Conservation (phyloP, 1,140 invertebrate genomes). For the Zaprionus vittiger region DNA sequence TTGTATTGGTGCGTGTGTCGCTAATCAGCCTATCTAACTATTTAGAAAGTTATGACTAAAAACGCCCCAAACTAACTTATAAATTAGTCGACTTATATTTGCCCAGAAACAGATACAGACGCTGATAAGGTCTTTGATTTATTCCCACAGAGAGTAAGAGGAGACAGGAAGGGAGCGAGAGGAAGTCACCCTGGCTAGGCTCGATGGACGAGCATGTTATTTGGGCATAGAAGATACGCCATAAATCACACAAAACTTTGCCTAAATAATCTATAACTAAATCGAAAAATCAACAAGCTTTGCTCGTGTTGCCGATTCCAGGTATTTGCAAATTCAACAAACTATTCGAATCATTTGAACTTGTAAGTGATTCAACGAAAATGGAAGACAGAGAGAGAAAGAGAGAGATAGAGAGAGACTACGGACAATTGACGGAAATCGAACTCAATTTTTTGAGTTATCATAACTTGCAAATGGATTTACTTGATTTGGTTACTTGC, state of each 20-base stretch:
- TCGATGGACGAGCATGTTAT: constrained; percentile 15
- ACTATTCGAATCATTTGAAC: neutral
- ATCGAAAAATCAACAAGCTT: constrained; percentile 1
- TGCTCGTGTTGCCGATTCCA: neutral
- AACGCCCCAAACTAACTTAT: constrained; percentile 19
- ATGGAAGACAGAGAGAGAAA: neutral
- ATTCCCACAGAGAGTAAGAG: neutral
- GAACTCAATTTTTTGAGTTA: neutral
- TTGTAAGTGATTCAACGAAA: neutral
- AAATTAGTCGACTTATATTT: constrained; percentile 32
- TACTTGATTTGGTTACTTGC: neutral
- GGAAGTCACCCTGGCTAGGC: neutral
- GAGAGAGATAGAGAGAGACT: neutral
- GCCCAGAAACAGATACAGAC: constrained; percentile 6
- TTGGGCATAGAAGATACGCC: neutral
- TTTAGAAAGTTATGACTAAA: constrained; percentile 44
- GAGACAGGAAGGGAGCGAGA: neutral
- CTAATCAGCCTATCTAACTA: constrained; percentile 38
- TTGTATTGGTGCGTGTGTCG: neutral
- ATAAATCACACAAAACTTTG: constrained; percentile 14
- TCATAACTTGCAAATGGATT: neutral
- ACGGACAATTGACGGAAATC: neutral
- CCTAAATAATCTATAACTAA: neutral
- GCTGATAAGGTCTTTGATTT: constrained; percentile 19
- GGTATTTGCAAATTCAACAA: neutral